Percentiles rank a stretch among this genome's conserved stretches.
These are phyloP conservation scores for Fundulus diaphanus DNA, from an alignment of 2,797 vertebrate species.

Conservation along the genomic window DNA sequence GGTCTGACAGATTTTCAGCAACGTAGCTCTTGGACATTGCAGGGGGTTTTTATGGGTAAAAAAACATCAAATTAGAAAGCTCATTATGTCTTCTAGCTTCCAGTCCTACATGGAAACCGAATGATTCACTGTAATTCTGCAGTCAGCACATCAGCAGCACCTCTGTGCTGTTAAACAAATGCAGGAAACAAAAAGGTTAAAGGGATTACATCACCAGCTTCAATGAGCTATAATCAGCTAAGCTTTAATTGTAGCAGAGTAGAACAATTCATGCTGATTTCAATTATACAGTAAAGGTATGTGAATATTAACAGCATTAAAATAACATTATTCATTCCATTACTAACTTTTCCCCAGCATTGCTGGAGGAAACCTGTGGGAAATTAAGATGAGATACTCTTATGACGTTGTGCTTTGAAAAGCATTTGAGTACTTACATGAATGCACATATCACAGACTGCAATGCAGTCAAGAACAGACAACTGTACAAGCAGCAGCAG, in stretches of 20 bases:
- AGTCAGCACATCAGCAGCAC: conserved; percentile 9
- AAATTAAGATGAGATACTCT: background rate
- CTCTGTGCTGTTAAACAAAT: background rate
- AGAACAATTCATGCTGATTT: conserved; percentile 7
- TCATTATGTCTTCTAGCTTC: background rate
- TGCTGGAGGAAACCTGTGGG: background rate
- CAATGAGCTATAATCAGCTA: background rate
- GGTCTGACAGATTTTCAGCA: background rate
- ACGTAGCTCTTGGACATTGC: background rate
- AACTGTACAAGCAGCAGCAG: conserved; percentile 2
- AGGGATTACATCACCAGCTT: background rate
- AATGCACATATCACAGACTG: background rate
- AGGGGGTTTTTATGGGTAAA: background rate
- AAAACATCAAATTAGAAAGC: conserved; percentile 7
- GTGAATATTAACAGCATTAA: conserved; percentile 3
- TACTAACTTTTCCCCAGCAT: background rate
- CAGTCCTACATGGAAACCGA: background rate
- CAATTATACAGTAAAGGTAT: background rate
- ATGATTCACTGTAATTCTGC: conserved; percentile 13
- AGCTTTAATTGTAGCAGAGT: conserved; percentile 28
- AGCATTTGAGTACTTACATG: background rate
- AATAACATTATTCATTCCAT: conserved; percentile 1
- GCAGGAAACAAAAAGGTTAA: background rate
- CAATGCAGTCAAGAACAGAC: background rate
- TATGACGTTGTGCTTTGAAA: background rate